Evolutionary conservation across 2,888 invertebrate genomes (phyloP).

Genomic region (Mesopsocus fuscifrons): DNA sequence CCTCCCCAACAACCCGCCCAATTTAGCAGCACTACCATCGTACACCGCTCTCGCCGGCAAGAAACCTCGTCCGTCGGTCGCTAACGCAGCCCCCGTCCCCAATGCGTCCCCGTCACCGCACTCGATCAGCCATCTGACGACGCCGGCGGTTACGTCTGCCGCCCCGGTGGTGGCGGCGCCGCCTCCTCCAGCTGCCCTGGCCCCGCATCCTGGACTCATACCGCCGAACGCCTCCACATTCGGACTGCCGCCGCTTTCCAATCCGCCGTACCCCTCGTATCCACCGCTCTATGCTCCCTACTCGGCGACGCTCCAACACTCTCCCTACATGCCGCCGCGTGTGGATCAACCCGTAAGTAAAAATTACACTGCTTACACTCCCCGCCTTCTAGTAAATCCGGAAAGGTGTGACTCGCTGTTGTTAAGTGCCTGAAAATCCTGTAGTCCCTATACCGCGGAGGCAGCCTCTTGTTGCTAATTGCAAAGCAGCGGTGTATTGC

Average conservation of each 20-base stretch:
- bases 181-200: conserved; percentile 6
- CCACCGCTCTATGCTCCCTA: conserved; percentile 64
- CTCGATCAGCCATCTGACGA: conserved; percentile 13
- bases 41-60: background rate
- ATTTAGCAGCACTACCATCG: background rate
- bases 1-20: conserved; percentile 3
- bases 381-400: too few species aligned
- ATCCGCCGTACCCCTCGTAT: conserved; percentile 29
- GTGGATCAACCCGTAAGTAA: conserved; percentile 6
- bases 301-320: conserved; percentile 44
- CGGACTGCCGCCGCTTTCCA: conserved; percentile 25
- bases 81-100: background rate
- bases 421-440: too few species aligned
- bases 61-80: conserved; percentile 1
- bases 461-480: too few species aligned
- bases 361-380: too few species aligned
- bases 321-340: conserved; percentile 41
- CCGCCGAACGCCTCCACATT: conserved; percentile 12
- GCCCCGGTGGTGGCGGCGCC: conserved; percentile 16
- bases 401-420: too few species aligned
- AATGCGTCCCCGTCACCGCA: conserved; percentile 10
- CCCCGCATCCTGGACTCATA: conserved; percentile 6
- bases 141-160: conserved; percentile 15
- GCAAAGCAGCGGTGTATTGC: too few species aligned
- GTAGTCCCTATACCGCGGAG: too few species aligned